Base-by-base conservation (phyloP, 2,888 invertebrate species). In the Chrysomela aeneicollis region DNA sequence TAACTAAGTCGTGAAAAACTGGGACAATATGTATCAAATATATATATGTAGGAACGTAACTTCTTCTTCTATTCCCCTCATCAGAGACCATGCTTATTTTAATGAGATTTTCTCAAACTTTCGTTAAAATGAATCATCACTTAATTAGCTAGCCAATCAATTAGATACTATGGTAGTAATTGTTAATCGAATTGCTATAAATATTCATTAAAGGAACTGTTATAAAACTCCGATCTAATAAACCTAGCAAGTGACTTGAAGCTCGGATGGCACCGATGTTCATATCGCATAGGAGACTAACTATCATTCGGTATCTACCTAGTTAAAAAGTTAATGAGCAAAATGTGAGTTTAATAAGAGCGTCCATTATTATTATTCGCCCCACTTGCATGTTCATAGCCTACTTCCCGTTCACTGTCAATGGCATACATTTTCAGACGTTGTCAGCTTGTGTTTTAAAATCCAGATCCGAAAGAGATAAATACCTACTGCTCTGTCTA, bases 351-450 rank as follows among this genome's bases (percentile, higher is more conserved):
- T 64, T 72, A 66, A 69, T 68, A 58, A 63, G 55, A 64, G 60
- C 70, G 64, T 67, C 71, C 74, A 74, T n/a, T n/a, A n/a, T n/a
- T 73, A 73, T 69, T 66, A 65, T 63, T 71, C 74, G 78, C 75
- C 77, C 77, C 77, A 78, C 76, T 78, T 77, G 69, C 37, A 54
- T 74, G 76, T 74, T n/a, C n/a, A n/a, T n/a, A n/a, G n/a, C 78
- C 77, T 71, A 79, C 73, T 76, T 74, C 15, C 71, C 59, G 35
- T 59, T n/a, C n/a, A 78, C 77, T 79, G 79, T 79, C 79, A 79
- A 78, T 79, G 79, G 78, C 79, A 78, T 74, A 55, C 37, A 22
- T 19, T 15, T 19, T 42, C 8, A 37, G 10, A 42, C 21, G 42
- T 55, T 55, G 55, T 42, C 55, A 15, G 6, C 18, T 37, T 19